Percentiles rank a stretch among this genome's conserved stretches.
Conservation (phyloP, 2,888 invertebrate species). For the Tribolium freemani region DNA sequence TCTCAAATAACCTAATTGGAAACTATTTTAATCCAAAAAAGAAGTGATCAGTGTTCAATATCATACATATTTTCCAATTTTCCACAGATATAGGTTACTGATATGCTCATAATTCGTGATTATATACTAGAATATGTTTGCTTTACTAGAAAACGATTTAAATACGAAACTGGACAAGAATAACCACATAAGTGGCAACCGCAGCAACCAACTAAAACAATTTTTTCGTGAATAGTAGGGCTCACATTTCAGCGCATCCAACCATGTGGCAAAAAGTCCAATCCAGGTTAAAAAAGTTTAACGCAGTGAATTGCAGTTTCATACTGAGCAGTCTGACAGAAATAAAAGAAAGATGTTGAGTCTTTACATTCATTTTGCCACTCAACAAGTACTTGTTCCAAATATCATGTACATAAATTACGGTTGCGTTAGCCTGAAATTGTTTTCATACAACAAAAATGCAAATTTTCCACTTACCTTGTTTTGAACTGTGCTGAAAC, state of each 20-base stretch:
- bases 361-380: not conserved
- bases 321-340: not conserved
- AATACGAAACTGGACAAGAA: not conserved
- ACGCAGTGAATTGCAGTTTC: not conserved
- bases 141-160: not conserved
- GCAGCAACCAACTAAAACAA: not conserved
- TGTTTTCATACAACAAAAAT: not conserved
- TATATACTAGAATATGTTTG: not conserved
- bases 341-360: not conserved
- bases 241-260: not conserved
- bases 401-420: slow-evolving; percentile 3
- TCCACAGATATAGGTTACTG: no score
- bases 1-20: no score
- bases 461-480: not conserved
- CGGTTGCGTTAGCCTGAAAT: slow-evolving; percentile 5
- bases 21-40: no score
- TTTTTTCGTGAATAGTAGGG: not conserved
- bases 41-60: no score
- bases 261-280: slow-evolving; percentile 3
- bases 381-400: not conserved
- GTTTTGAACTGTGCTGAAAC: not conserved
- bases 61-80: no score
- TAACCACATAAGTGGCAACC: not conserved
- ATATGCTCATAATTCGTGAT: no score
- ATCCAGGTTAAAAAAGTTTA: not conserved